Evolutionary conservation across 2,113 vertebrate species (phyloP), one percentile per base, ranked within the genome.

Genomic region (Arvicanthis niloticus): DNA sequence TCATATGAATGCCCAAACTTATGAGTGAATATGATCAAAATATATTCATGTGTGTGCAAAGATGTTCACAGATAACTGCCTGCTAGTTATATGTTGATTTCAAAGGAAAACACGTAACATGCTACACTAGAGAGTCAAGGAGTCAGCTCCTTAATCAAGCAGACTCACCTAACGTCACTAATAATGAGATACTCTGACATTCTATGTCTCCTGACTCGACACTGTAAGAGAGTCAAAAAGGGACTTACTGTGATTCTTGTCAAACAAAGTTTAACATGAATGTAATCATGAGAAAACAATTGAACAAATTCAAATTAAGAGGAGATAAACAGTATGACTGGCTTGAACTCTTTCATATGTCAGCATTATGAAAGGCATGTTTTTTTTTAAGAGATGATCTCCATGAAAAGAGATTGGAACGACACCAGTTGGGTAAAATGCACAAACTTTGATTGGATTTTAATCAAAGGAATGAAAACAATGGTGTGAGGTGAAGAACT

Each of bases 221-320:
- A 6, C 75, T n/a, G 56, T 77, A 70, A 89, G 82, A 89, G 34
- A 24, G 37, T 40, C 31, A 67, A 8, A 70, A 10, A 1, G 53
- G 76, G 42, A 89, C 15, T 12, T 91, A 6, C 7, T 22, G 17
- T 12, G 13, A 56, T 89, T 82, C n/a, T 89, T 88, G 80, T 45
- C 21, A 72, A 95, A 45, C 80, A 77, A 78, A 48, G 3, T 65
- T 91, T 76, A 65, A 34, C 31, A 73, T 29, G 21, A 60, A 53
- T 88, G 16, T 81, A 51, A 72, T 80, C 29, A 45, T 77, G 82
- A 95, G 65, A 56, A 92, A 94, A 53, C 3, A 51, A 19, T 48
- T 65, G 78, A 4, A 77, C 40, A 93, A 86, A 37, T 80, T 58
- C 53, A 92, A 96, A 53, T 26, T 96, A 51, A 56, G 37, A 29